Conservation (phyloP, 35 echinoderm and acorn worm genomes). For the Amphiura filiformis region DNA sequence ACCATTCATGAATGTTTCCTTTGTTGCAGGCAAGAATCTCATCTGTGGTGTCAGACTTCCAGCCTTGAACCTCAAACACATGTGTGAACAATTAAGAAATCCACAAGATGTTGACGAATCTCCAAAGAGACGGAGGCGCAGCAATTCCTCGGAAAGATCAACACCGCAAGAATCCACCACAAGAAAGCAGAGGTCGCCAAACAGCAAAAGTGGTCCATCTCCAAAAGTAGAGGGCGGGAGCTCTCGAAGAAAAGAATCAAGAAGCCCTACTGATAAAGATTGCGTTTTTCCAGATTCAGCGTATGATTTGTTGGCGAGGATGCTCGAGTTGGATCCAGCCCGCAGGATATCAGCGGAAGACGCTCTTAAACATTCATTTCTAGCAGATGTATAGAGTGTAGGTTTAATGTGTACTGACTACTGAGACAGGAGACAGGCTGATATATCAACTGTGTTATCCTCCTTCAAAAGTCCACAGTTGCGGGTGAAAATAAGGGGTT, state of each 20-base stretch:
- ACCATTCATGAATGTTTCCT: too few species aligned
- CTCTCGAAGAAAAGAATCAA: background rate
- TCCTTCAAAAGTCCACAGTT: background rate
- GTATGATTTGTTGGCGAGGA: slow-evolving; percentile 54
- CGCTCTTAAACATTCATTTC: slow-evolving; percentile 82
- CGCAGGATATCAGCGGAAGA: slow-evolving; percentile 72
- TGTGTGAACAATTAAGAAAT: slow-evolving; percentile 68
- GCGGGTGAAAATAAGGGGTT: too few species aligned
- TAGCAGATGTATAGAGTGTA: slow-evolving; percentile 15
- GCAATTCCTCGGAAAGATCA: background rate
- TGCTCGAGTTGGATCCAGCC: slow-evolving; percentile 77
- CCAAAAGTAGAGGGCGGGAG: slow-evolving; percentile 4
- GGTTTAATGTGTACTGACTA: background rate
- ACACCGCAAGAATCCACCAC: background rate
- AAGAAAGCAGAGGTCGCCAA: background rate
- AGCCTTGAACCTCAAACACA: slow-evolving; percentile 65
- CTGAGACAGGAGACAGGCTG: background rate
- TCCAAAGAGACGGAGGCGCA: background rate
- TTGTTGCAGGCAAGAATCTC: slow-evolving; percentile 88
- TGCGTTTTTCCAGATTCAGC: slow-evolving; percentile 67
- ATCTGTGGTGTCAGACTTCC: slow-evolving; percentile 59
- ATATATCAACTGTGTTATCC: background rate
- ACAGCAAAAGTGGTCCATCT: background rate
- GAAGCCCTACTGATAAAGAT: background rate
- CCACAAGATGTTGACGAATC: background rate